These are phyloP conservation scores for Recurvirostra avosetta DNA, from an alignment of 2,113 vertebrate species.

Conservation along the genomic window DNA sequence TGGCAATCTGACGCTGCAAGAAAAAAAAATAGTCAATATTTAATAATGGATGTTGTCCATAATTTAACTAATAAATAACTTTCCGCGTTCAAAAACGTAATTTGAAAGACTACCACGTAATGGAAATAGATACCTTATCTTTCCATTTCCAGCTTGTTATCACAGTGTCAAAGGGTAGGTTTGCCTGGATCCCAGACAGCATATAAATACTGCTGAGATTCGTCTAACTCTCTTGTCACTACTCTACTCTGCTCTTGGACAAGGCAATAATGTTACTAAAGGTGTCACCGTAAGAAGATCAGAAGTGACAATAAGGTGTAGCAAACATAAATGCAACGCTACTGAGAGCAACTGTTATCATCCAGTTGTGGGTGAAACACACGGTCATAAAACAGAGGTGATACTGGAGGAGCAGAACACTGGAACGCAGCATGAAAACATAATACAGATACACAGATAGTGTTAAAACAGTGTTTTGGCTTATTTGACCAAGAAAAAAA, in stretches of 20 bases:
- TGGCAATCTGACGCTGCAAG: background rate
- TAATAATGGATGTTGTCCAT: background rate
- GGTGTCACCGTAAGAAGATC: background rate
- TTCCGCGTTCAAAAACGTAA: background rate
- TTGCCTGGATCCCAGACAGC: background rate
- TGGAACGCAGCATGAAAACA: background rate
- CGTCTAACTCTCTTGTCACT: background rate
- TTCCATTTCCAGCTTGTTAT: background rate
- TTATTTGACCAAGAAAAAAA: background rate
- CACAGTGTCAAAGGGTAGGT: background rate
- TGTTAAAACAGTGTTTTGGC: background rate
- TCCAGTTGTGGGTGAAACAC: background rate
- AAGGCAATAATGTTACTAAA: background rate
- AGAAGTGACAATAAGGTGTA: background rate
- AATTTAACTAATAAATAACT: background rate
- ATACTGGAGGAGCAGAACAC: background rate
- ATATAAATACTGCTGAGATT: background rate
- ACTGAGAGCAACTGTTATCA: background rate
- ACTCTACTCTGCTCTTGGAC: background rate
- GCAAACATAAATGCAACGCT: background rate
- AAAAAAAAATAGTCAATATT: background rate
- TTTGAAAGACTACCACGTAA: background rate
- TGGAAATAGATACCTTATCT: background rate
- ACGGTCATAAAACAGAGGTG: background rate
- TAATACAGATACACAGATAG: background rate